Evolutionary conservation across 1,140 invertebrate species (phyloP).

Genomic region (Lysiphlebus fabarum): DNA sequence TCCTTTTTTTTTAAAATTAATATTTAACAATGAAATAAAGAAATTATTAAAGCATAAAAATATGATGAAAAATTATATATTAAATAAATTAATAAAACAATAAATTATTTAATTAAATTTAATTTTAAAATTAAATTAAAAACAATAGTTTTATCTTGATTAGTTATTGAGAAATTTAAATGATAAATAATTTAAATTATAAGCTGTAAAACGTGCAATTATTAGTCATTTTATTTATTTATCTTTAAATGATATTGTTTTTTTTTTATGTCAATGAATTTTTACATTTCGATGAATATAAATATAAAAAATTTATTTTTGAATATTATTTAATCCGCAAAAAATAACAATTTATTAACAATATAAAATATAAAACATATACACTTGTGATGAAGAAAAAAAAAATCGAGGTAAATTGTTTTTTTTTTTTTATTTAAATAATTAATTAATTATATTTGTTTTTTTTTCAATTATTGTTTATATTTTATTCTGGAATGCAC

Average conservation of each 20-base stretch:
- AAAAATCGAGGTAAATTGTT: slow-evolving; percentile 13
- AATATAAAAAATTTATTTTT: too few relatives aligned
- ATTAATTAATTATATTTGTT: not conserved
- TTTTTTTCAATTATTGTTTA: not conserved
- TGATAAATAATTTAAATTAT: too few relatives aligned
- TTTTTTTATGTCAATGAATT: too few relatives aligned
- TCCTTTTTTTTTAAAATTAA: not conserved
- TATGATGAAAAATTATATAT: not conserved
- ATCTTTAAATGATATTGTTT: too few relatives aligned
- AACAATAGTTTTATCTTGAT: too few relatives aligned
- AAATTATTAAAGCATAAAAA: not conserved
- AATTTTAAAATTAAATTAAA: slow-evolving; percentile 7
- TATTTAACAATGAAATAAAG: not conserved
- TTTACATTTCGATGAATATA: too few relatives aligned
- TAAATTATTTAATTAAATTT: too few relatives aligned
- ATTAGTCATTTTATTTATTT: too few relatives aligned
- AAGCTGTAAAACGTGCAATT: too few relatives aligned
- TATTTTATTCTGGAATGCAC: slow-evolving; percentile 2
- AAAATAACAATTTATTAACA: slow-evolving; percentile 43
- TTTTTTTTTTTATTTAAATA: slow-evolving; percentile 12
- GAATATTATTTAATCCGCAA: not conserved
- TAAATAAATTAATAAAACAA: too few relatives aligned
- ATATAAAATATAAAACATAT: slow-evolving; percentile 20
- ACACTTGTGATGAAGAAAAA: slow-evolving; percentile 21
- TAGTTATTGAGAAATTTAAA: too few relatives aligned